Conservation (phyloP, 1,140 invertebrate genomes). For the Popillia japonica region DNA sequence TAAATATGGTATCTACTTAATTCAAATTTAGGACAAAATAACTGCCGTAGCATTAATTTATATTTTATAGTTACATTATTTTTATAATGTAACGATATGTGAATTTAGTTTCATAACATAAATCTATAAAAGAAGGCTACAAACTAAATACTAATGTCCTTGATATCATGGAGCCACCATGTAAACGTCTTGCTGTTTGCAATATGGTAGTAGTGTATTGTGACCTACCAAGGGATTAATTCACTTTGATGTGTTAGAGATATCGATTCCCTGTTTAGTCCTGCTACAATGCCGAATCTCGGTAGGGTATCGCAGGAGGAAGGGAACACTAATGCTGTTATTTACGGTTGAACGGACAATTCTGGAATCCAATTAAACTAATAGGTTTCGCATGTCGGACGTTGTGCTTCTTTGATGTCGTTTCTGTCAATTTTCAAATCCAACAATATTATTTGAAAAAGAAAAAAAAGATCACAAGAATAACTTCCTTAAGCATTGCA, state of each 20-base stretch:
- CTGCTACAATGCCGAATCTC: neutral
- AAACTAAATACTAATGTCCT: neutral
- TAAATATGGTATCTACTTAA: no score
- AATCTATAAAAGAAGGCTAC: neutral
- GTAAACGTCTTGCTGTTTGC: neutral
- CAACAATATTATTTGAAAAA: neutral
- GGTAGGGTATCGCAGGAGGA: neutral
- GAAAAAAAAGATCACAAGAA: neutral
- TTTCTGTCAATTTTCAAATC: neutral
- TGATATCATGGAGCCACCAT: neutral
- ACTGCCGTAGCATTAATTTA: no score
- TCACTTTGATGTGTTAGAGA: neutral
- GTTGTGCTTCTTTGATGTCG: neutral
- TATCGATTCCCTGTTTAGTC: neutral
- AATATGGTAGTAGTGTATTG: neutral
- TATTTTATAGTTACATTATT: neutral
- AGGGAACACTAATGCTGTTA: neutral
- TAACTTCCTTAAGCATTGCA: neutral
- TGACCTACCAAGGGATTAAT: neutral
- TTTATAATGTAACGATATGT: neutral
- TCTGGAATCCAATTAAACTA: slow-evolving; percentile 17
- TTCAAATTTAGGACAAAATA: no score
- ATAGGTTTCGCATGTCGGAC: neutral
- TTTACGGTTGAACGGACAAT: neutral
- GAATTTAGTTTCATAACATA: neutral